Base-by-base conservation (phyloP, 2,888 invertebrate species). In the Chaitophorus viminalis region DNA sequence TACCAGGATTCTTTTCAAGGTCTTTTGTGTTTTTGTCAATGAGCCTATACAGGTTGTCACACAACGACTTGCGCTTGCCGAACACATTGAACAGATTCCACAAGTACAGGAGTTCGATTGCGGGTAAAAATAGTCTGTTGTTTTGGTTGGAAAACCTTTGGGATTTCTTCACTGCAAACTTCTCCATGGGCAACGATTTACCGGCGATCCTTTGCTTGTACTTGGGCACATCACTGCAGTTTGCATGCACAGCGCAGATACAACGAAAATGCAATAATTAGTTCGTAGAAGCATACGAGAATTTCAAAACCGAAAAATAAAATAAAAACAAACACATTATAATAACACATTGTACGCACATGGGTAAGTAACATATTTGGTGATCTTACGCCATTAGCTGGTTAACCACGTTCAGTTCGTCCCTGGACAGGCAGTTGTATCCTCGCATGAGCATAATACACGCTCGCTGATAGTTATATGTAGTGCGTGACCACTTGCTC, bases 111-210 rank as follows among this genome's bases (percentile, higher is more conserved):
- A 98, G 93, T 92, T 99, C 99, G 89, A 97, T 92, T 33, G 95
- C 95, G 1, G 99, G 98, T 90, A 98, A 93, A 9, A 95, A 92
- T 39, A 99, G 93, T 72, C 92, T 93, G 83, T 94, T 93, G 82
- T 94, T 94, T 91, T 98, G 97, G 68, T 93, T 93, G 89, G 94
- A 93, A 92, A 94, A 98, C 82, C 97, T 93, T 90, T 94, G 94
- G 76, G 97, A 94, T 90, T 97, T 96, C 91, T 95, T 95, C n/a
- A 96, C 94, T 77, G 96, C 95, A 92, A 98, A 99, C 92, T 99
- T 99, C 92, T 99, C 99, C 94, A 98, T 95, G 2, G 99, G 99
- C 89, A 99, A 92, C 0, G 98, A 98, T 92, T 99, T 99, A 0
- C 99, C 99, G 54, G 98, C 98, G 87, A 99, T 96, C 88, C 96